Conservation (phyloP, 2,888 invertebrate species). For the Eilema griseolum region DNA sequence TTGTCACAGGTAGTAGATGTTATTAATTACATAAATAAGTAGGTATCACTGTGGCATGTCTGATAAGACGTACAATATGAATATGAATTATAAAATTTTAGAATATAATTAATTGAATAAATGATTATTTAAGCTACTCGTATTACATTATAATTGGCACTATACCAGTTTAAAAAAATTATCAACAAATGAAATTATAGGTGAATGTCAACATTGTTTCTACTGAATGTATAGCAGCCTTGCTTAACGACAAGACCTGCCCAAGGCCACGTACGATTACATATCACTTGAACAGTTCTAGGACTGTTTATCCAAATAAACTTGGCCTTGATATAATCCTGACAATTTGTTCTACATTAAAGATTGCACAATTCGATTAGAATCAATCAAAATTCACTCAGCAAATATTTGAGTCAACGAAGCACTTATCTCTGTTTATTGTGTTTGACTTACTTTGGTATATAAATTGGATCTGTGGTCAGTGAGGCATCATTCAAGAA, state of each 20-base stretch:
- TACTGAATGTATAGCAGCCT: background rate
- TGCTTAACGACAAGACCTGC: background rate
- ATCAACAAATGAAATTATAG: no score
- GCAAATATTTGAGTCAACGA: conserved; percentile 40
- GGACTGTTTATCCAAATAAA: background rate
- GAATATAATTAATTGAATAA: no score
- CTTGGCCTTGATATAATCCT: conserved; percentile 38
- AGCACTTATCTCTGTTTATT: conserved; percentile 53
- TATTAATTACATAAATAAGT: no score
- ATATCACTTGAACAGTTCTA: background rate
- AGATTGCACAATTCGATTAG: conserved; percentile 48
- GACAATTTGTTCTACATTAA: conserved; percentile 41
- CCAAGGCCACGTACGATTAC: background rate
- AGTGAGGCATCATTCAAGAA: conserved; percentile 63
- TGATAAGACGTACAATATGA: no score
- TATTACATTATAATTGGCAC: no score
- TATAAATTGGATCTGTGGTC: conserved; percentile 60
- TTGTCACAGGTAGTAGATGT: no score
- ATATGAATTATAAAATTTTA: no score
- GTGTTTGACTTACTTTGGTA: conserved; percentile 68
- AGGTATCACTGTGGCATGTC: no score
- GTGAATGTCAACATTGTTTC: no score
- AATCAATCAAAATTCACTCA: conserved; percentile 44
- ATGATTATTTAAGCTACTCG: no score
- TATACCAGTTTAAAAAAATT: no score